Evolutionary conservation across 2,797 vertebrate genomes (phyloP).

Genomic region (Tapirus indicus): DNA sequence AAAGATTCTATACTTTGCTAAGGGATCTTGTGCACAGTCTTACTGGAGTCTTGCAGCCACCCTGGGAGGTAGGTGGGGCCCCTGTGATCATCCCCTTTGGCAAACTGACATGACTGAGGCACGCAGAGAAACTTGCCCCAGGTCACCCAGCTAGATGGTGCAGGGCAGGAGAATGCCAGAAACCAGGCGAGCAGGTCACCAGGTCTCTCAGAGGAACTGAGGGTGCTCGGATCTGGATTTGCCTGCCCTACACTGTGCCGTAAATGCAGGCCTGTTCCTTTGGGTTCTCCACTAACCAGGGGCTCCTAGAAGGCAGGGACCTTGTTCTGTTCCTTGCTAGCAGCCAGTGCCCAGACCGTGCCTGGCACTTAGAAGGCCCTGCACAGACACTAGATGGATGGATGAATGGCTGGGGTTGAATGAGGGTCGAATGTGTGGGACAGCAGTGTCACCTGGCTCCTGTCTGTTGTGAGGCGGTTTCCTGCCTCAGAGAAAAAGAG

Average conservation of each 20-base stretch:
- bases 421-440: not conserved
- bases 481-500: not conserved
- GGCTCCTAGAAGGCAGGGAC: not conserved
- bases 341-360: not conserved
- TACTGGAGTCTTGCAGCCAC: not conserved
- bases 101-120: not conserved
- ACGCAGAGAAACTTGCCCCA: not conserved
- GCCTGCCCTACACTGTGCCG: not conserved
- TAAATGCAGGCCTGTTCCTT: not conserved
- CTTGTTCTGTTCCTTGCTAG: not conserved
- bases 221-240: not conserved
- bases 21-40: not conserved
- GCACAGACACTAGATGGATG: not conserved
- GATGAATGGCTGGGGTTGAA: not conserved
- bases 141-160: not conserved
- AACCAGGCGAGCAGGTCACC: not conserved
- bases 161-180: not conserved
- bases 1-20: not conserved
- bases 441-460: not conserved
- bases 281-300: not conserved
- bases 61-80: not conserved
- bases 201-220: not conserved
- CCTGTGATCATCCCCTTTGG: accelerated
- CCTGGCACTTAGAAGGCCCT: not conserved
- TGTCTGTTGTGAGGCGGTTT: not conserved